Evolutionary conservation across 1,140 invertebrate genomes (phyloP).

Genomic region (Panagrolaimus sp.): DNA sequence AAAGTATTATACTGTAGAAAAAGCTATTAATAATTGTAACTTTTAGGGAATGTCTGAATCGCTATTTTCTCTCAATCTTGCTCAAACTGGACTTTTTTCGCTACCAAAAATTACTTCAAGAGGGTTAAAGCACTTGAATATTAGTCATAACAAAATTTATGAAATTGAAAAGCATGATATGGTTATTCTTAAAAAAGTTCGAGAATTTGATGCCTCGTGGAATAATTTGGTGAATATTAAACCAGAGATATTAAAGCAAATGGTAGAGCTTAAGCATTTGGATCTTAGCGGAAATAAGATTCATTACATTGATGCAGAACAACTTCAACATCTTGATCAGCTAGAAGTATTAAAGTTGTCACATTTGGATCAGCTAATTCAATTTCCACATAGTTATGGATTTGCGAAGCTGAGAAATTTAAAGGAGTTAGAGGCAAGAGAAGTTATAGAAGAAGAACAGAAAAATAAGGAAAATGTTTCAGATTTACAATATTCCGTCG

Average conservation of each 20-base stretch:
- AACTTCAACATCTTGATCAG: conserved; percentile 31
- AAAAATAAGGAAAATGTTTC: conserved; percentile 6
- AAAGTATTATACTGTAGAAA: conserved; percentile 10
- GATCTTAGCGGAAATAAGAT: conserved; percentile 33
- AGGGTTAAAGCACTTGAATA: conserved; percentile 26
- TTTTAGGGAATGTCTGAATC: conserved; percentile 30
- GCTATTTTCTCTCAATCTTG: conserved; percentile 31
- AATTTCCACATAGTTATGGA: conserved; percentile 21
- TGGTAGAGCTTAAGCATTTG: conserved; percentile 27
- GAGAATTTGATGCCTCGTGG: conserved; percentile 22
- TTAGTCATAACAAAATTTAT: conserved; percentile 37
- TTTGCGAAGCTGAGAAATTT: conserved; percentile 27
- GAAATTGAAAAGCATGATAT: conserved; percentile 22
- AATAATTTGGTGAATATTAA: conserved; percentile 29
- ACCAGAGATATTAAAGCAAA: conserved; percentile 18
- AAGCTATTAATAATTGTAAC: neutral
- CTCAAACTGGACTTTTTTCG: conserved; percentile 39
- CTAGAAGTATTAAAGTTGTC: conserved; percentile 27
- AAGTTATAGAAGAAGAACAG: neutral
- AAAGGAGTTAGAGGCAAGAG: conserved; percentile 28
- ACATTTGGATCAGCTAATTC: conserved; percentile 24
- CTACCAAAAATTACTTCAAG: conserved; percentile 31
- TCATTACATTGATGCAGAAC: conserved; percentile 19
- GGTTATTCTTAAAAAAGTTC: conserved; percentile 23
- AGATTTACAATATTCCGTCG: conserved; percentile 31